Conservation (phyloP, 2,888 invertebrate species). For the Eupeodes luniger region DNA sequence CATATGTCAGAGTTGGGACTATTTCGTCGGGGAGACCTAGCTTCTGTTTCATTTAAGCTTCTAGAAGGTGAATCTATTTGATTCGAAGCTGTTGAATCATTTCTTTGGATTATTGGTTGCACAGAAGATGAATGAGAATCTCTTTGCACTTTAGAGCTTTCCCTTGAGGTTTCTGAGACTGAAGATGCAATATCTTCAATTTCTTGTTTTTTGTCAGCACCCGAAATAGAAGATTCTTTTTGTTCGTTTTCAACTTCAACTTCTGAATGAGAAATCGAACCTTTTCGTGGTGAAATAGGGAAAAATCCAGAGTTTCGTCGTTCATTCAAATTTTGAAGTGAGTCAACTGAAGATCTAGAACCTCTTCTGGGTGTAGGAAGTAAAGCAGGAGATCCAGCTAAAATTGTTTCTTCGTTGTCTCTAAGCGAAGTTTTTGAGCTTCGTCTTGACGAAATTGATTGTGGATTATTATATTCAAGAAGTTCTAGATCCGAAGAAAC, state of each 20-base stretch:
- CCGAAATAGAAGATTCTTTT: background rate
- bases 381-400: slow-evolving; percentile 38
- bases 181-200: background rate
- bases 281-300: background rate
- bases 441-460: slow-evolving; percentile 5
- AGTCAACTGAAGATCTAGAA: slow-evolving; percentile 32
- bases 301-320: slow-evolving; percentile 5
- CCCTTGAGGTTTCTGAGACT: background rate
- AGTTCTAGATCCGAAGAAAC: slow-evolving; percentile 30
- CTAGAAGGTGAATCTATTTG: background rate
- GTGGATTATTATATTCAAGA: background rate
- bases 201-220: background rate
- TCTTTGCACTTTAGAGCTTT: background rate
- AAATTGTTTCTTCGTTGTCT: slow-evolving; percentile 10
- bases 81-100: background rate
- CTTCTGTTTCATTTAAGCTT: background rate
- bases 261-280: background rate
- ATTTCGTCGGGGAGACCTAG: background rate
- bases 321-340: background rate
- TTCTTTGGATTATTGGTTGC: background rate
- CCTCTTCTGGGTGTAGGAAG: slow-evolving; percentile 41
- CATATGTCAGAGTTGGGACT: background rate
- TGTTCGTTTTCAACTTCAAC: background rate
- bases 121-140: background rate
- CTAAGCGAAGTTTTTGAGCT: slow-evolving; percentile 38